These are phyloP conservation scores for Eilema depressum DNA, from an alignment of 2,888 invertebrate species.

Conservation along the genomic window DNA sequence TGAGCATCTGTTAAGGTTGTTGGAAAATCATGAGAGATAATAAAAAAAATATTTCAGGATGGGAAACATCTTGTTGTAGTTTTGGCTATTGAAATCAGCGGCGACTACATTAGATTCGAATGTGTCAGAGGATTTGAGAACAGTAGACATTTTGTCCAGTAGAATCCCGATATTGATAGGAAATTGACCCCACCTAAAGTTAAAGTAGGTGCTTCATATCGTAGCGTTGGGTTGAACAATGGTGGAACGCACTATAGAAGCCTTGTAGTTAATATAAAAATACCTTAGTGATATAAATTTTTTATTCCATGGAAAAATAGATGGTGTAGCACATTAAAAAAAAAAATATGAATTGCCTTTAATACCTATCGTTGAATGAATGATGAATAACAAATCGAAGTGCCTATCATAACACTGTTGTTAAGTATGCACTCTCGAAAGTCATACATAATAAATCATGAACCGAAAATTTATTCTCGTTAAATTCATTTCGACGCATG, in stretches of 20 bases:
- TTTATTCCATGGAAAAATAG: no score
- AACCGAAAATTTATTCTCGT: neutral
- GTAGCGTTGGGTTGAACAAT: neutral
- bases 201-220: neutral
- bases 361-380: neutral
- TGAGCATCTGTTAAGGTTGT: no score
- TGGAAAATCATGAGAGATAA: no score
- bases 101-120: neutral
- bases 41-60: no score
- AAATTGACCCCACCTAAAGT: neutral
- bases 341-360: no score
- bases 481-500: neutral
- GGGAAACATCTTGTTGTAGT: no score
- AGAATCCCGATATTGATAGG: neutral
- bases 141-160: neutral
- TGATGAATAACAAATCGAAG: neutral
- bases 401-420: neutral
- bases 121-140: neutral
- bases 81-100: neutral
- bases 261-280: neutral
- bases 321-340: no score
- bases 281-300: no score
- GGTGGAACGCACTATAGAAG: no score
- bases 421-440: neutral
- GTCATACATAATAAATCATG: conserved; percentile 4